Conservation (phyloP, 2,888 invertebrate species). For the Scotopteryx bipunctaria region DNA sequence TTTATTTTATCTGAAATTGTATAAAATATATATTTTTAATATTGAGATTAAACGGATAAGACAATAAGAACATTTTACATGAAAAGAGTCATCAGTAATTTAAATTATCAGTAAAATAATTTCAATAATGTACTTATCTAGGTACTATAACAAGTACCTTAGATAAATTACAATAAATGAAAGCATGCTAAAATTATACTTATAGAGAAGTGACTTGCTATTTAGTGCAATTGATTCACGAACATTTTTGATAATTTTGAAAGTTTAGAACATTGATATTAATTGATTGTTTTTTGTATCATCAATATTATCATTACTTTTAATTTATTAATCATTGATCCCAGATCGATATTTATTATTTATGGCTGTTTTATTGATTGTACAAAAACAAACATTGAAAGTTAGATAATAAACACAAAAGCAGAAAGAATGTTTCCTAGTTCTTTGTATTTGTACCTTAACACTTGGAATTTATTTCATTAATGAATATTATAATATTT, state of each 20-base stretch:
- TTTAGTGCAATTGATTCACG: not conserved
- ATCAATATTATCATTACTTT: constrained; percentile 3
- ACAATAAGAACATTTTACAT: too few species aligned
- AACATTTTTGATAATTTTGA: not conserved
- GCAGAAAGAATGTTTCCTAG: constrained; percentile 8
- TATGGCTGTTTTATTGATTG: constrained; percentile 5
- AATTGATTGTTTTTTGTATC: not conserved
- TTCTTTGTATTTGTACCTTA: not conserved
- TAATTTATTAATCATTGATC: too few species aligned
- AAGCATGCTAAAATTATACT: constrained; percentile 2
- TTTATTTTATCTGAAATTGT: constrained; percentile 75
- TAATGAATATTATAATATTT: not conserved
- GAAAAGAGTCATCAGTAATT: too few species aligned
- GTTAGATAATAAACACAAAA: constrained; percentile 20
- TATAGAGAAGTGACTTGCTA: not conserved
- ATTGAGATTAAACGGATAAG: not conserved
- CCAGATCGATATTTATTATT: not conserved
- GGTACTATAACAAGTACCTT: not conserved
- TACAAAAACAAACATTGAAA: constrained; percentile 12
- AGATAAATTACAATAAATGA: not conserved
- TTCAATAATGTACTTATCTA: too few species aligned
- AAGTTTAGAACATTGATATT: constrained; percentile 4
- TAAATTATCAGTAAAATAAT: too few species aligned
- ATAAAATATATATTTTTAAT: not conserved
- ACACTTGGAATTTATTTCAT: not conserved